Percentiles rank a stretch among this genome's conserved stretches.
Conservation (phyloP, 1,140 invertebrate species). For the Campoletis sonorensis region DNA sequence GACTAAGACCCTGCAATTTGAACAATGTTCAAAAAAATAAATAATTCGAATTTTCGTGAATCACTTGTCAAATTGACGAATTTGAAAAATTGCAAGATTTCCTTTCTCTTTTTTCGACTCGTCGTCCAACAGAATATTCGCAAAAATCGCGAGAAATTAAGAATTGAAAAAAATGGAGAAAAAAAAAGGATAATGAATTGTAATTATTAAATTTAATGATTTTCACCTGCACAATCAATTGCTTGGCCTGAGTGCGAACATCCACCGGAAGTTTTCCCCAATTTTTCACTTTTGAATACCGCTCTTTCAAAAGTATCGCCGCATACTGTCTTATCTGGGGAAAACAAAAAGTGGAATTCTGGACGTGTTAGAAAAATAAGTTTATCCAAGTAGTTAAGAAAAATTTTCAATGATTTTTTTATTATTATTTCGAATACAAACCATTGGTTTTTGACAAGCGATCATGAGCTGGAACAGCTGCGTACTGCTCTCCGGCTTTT, state of each 20-base stretch:
- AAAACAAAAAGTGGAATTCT: too few species aligned
- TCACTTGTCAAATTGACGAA: too few species aligned
- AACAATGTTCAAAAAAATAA: not conserved
- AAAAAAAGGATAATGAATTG: conserved; percentile 6
- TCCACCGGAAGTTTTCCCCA: conserved; percentile 79
- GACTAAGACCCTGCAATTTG: conserved; percentile 77
- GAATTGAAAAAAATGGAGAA: conserved; percentile 28
- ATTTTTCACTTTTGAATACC: conserved; percentile 78
- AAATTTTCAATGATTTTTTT: conserved; percentile 1
- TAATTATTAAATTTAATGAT: not conserved
- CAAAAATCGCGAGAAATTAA: too few species aligned
- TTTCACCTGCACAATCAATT: conserved; percentile 65
- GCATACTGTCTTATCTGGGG: conserved; percentile 83
- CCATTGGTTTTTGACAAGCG: conserved; percentile 77
- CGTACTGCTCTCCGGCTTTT: conserved; percentile 79
- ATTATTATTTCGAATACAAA: conserved; percentile 65
- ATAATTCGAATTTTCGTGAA: not conserved
- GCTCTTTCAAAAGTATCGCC: conserved; percentile 80
- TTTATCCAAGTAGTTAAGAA: not conserved
- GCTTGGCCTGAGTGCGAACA: conserved; percentile 66
- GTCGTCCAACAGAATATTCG: too few species aligned
- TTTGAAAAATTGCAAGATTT: too few species aligned
- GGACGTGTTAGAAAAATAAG: conserved; percentile 58
- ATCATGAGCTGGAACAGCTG: conserved; percentile 79
- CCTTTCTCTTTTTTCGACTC: too few species aligned